These are phyloP conservation scores for Tetragnatha versicolor DNA, from an alignment of 1,140 invertebrate genomes.

Conservation along the genomic window DNA sequence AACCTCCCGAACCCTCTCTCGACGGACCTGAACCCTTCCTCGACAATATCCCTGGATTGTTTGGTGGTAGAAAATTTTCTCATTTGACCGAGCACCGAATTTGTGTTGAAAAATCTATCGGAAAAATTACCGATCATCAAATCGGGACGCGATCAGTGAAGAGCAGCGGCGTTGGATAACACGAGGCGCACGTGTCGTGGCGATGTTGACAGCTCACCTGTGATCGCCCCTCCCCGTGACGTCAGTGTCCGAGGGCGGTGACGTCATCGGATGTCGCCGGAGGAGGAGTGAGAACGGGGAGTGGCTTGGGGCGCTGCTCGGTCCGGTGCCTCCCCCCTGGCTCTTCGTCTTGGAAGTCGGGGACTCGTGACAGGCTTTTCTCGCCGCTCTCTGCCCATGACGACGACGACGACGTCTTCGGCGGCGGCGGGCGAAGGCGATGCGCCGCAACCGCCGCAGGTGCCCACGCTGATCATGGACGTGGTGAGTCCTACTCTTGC, in stretches of 20 bases:
- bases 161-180: neutral
- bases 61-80: too few species aligned
- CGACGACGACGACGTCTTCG: slow-evolving; percentile 42
- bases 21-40: too few species aligned
- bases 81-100: too few species aligned
- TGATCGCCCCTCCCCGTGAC: slow-evolving; percentile 39
- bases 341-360: slow-evolving; percentile 26
- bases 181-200: neutral
- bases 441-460: slow-evolving; percentile 23
- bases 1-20: too few species aligned
- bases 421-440: slow-evolving; percentile 17
- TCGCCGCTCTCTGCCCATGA: slow-evolving; percentile 2
- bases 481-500: slow-evolving; percentile 30
- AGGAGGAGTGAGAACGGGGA: slow-evolving; percentile 45
- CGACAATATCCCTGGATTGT: too few species aligned
- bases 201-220: slow-evolving; percentile 22
- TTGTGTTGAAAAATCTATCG: too few species aligned
- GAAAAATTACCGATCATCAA: neutral
- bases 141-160: neutral
- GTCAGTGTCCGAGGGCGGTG: slow-evolving; percentile 45
- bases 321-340: slow-evolving; percentile 31
- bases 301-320: slow-evolving; percentile 10
- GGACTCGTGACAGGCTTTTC: slow-evolving; percentile 11
- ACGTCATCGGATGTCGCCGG: slow-evolving; percentile 49
- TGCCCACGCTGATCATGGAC: slow-evolving; percentile 33